Evolutionary conservation across 2,888 invertebrate species (phyloP), one percentile per base, ranked within the genome.

Genomic region (Conomelus anceps): DNA sequence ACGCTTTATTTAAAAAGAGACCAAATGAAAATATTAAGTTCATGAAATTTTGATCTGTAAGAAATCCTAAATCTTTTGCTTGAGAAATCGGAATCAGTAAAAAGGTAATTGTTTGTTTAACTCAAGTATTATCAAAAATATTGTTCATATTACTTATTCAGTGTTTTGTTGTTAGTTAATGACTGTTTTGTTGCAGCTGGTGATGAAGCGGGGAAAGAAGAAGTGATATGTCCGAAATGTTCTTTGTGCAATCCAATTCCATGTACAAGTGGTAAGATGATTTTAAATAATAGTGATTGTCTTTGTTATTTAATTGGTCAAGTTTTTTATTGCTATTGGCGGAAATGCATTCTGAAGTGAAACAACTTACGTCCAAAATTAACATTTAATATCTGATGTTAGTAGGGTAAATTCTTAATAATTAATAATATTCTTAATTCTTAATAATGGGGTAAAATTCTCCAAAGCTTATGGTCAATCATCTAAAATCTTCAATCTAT

Each of bases 191-290:
- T 89, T 89, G 29, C 88, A 91, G 91, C 90, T 90, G 89, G 90
- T 22, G 90, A 89, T 17, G 88, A 90, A 63, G 90, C 89, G 85
- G 29, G 86, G 90, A 90, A 29, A 89, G 88, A 63, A 9, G 20
- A 89, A 26, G 24, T 34, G 20, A 88, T 89, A 84, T 91, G 91
- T 84, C 91, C 91, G 13, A 91, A 91, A 84, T 91, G 91, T 87
- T 89, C 91, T 0, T 90, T 89, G 22, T 91, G 91, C 87, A 91
- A 90, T 86, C 90, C 90, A 87, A 90, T 89, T 84, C 91, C 90
- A 24, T 91, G 91, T 88, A 88, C 90, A 22, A 90, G 84, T 86
- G 89, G 91, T 91, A 89, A 90, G 91, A 89, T 22, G 3, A 89
- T 84, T 26, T 22, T 13, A 84, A 23, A 22, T 22, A 23, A 34